Conservation (phyloP, 1,140 invertebrate species). For the Drusus annulatus region DNA sequence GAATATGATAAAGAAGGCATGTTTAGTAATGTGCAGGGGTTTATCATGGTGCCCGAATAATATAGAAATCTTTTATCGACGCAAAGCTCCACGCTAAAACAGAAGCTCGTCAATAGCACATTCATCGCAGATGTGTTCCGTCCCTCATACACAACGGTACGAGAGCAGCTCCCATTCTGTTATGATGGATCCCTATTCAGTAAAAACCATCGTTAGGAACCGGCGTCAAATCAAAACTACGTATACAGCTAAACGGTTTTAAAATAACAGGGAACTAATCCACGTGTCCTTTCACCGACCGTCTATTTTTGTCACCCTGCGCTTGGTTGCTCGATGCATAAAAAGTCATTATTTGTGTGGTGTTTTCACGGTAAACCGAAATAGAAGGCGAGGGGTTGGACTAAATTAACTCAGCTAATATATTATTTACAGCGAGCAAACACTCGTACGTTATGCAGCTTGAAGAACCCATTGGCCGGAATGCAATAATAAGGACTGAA, state of each 20-base stretch:
- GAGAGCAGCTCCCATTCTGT: constrained; percentile 2
- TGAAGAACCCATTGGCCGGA: background rate
- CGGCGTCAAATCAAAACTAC: background rate
- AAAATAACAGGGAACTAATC: background rate
- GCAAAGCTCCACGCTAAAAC: background rate
- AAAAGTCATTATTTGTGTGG: background rate
- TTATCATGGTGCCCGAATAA: too few species aligned
- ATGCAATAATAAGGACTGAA: background rate
- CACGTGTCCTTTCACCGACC: background rate
- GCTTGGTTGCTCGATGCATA: background rate
- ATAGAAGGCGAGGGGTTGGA: constrained; percentile 37
- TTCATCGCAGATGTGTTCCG: constrained; percentile 26
- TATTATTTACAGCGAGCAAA: constrained; percentile 21
- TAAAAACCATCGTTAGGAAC: background rate
- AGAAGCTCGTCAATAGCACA: constrained; percentile 8
- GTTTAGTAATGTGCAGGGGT: too few species aligned
- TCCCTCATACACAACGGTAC: background rate
- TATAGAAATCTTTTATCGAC: too few species aligned
- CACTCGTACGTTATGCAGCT: background rate
- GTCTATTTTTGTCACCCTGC: background rate
- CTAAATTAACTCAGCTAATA: constrained; percentile 24
- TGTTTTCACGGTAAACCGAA: constrained; percentile 18
- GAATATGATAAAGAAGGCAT: too few species aligned
- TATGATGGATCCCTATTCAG: background rate
- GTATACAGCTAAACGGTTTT: background rate